Evolutionary conservation across 2,113 vertebrate genomes (phyloP).

Genomic region (Melanotaenia duboulayi): DNA sequence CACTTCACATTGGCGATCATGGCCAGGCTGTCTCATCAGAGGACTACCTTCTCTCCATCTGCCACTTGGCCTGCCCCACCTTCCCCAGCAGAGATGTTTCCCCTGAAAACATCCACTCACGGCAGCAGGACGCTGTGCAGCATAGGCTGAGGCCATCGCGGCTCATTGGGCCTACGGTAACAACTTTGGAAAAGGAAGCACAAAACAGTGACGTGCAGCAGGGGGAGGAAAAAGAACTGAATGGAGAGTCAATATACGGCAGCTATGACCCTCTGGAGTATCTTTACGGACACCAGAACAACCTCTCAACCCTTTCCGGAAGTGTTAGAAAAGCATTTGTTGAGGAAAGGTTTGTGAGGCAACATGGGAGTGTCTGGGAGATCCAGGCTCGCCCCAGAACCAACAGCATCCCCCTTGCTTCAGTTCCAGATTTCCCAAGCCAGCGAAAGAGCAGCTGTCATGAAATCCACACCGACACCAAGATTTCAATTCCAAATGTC

Average conservation of each 20-base stretch:
- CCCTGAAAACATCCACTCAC: constrained; percentile 28
- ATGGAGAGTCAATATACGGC: constrained; percentile 40
- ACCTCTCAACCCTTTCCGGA: constrained; percentile 40
- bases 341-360: constrained; percentile 4
- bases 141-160: constrained; percentile 31
- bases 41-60: constrained; percentile 90
- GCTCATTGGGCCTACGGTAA: constrained; percentile 11
- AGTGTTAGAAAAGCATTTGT: constrained; percentile 24
- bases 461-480: constrained; percentile 56
- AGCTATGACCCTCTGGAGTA: constrained; percentile 82
- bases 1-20: constrained; percentile 37
- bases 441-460: constrained; percentile 74
- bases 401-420: constrained; percentile 71
- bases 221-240: constrained; percentile 17
- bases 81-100: constrained; percentile 71
- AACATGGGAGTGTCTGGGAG: not conserved
- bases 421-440: constrained; percentile 65
- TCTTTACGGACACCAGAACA: constrained; percentile 77
- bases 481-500: constrained; percentile 23
- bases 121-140: constrained; percentile 45
- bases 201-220: not conserved
- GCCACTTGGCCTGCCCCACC: constrained; percentile 87
- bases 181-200: constrained; percentile 11
- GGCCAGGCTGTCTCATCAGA: constrained; percentile 70
- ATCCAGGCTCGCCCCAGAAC: constrained; percentile 43